Evolutionary conservation across 2,888 invertebrate genomes (phyloP).

Genomic region (Yponomeuta malinellus): DNA sequence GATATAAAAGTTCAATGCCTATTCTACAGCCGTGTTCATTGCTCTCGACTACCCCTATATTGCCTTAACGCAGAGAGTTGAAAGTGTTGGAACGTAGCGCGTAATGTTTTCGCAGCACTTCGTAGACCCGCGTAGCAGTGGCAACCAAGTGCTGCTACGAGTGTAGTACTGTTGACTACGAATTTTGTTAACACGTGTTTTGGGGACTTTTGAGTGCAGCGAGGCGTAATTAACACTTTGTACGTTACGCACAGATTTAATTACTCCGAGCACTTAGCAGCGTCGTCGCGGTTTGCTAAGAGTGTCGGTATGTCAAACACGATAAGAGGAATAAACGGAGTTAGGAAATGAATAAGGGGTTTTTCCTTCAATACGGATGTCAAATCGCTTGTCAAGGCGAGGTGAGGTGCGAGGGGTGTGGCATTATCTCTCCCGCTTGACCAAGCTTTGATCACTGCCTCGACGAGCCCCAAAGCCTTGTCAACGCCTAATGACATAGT

Average conservation of each 20-base stretch:
- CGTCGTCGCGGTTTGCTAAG: too few species aligned
- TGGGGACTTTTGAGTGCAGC: neutral
- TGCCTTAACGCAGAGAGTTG: neutral
- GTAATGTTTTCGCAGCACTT: neutral
- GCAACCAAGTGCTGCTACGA: neutral
- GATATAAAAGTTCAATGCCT: neutral
- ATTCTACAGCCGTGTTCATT: neutral
- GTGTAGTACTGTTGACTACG: neutral
- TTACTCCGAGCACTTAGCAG: neutral
- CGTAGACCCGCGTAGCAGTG: neutral
- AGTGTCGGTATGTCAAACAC: too few species aligned
- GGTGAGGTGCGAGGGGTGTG: constrained; percentile 23
- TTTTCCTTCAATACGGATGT: neutral
- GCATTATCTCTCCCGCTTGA: constrained; percentile 69
- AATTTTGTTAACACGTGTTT: neutral
- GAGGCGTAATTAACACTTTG: neutral
- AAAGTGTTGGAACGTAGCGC: constrained; percentile 2
- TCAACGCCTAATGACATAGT: constrained; percentile 65
- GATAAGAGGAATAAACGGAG: neutral
- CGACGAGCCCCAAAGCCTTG: constrained; percentile 62
- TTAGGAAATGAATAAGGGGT: neutral
- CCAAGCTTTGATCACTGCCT: constrained; percentile 66
- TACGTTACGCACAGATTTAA: neutral
- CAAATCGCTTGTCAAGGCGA: constrained; percentile 24
- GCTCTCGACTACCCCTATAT: neutral